Base-by-base conservation (phyloP, 2,888 invertebrate genomes). In the Boloria selene region DNA sequence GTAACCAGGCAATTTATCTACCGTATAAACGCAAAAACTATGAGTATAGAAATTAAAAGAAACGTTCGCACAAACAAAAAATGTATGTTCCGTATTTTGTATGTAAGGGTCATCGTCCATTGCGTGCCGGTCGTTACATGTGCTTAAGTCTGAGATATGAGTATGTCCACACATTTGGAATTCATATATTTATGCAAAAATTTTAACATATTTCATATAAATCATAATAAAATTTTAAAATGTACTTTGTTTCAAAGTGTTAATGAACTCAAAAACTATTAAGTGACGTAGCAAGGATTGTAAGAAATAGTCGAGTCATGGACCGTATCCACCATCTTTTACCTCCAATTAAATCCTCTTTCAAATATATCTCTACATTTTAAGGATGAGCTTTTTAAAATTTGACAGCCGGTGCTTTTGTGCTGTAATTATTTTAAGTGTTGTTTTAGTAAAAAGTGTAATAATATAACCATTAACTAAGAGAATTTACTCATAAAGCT, bases 231-330 rank as follows among this genome's bases (percentile, higher is more conserved):
- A 22, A 44, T 44, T 44, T n/a, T 44, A 44, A 56, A 18, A 44
- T 56, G 44, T 10, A 44, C n/a, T 14, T 16, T 26, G 16, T 45
- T 45, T 22, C 22, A 56, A 22, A 5, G 56, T 56, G 45, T 56
- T 56, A 56, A 56, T 56, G 56, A 56, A 45, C 22, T 56, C 56
- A 56, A 31, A 31, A 49, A 59, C 49, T 59, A 38, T 59, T 59
- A 38, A 2, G 13, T 14, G 17, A 4, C 13, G 50, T 49, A 50
- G 49, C 26, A 38, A 71, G 72, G 70, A 61, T 70, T 65, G 72
- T 70, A 76, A 81, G 83, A 82, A 85, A 85, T 85, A 87, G 86
- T 82, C 74, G 77, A 89, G 87, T 90, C 90, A 90, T 86, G 79
- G 71, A 45, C 71, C 83, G 84, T 83, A 77, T 74, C 76, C 84